A percentile compares a stretch with the other conserved stretches of the same genome.
Evolutionary conservation across 2,888 invertebrate species (phyloP).

Genomic region (Sialis fuliginosa): DNA sequence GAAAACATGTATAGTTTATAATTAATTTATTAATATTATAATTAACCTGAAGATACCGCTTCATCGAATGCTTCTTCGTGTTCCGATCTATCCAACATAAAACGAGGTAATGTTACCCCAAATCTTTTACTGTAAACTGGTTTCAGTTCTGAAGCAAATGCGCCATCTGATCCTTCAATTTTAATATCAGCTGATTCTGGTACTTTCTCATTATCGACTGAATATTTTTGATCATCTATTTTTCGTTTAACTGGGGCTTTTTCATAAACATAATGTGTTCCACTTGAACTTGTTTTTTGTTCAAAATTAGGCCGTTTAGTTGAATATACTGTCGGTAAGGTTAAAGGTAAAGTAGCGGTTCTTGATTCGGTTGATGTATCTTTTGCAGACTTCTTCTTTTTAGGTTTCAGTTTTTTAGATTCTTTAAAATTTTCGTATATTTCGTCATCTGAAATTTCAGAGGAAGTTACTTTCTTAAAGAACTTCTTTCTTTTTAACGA

Average conservation of each 20-base stretch:
- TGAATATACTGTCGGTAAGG: not conserved
- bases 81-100: slow-evolving; percentile 48
- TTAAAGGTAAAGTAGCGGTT: not conserved
- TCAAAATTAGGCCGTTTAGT: not conserved
- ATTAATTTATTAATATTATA: not conserved
- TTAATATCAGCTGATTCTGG: slow-evolving; percentile 32
- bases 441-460: not conserved
- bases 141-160: slow-evolving; percentile 47
- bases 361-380: not conserved
- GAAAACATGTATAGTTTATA: not conserved
- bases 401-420: not conserved
- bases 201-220: slow-evolving; percentile 15
- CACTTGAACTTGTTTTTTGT: not conserved
- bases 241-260: slow-evolving; percentile 12
- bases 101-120: slow-evolving; percentile 45
- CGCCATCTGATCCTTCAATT: slow-evolving; percentile 36
- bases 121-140: slow-evolving; percentile 43
- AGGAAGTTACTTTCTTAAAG: slow-evolving; percentile 1
- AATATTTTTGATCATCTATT: slow-evolving; percentile 23
- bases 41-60: slow-evolving; percentile 16
- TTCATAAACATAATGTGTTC: not conserved
- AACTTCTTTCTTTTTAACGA: not conserved
- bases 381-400: not conserved
- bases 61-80: slow-evolving; percentile 49
- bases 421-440: not conserved